phyloP scores from a whole-genome alignment of 2,113 vertebrate species.

The Carassius carassius region DNA sequence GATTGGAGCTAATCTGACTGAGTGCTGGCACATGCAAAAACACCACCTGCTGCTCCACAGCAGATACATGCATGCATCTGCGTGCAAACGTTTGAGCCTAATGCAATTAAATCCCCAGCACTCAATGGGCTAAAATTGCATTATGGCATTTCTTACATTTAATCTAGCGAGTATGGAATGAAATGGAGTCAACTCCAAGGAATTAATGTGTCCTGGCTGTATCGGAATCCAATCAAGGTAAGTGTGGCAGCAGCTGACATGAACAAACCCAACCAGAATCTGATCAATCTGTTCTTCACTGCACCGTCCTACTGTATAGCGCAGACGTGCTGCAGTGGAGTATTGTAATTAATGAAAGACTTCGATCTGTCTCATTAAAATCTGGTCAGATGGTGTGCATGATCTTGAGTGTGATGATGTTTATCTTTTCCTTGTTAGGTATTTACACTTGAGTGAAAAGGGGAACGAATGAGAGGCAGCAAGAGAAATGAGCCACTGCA shows the following conservation, averaged over 20 bases:
- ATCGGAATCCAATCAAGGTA: constrained; percentile 71
- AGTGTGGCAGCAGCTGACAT: constrained; percentile 62
- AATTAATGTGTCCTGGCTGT: constrained; percentile 71
- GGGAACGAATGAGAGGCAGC: constrained; percentile 54
- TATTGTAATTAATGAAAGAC: constrained; percentile 17
- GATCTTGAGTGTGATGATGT: constrained; percentile 11
- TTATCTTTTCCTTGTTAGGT: constrained; percentile 43
- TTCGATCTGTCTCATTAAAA: neutral
- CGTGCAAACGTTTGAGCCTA: constrained; percentile 59
- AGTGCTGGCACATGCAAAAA: constrained; percentile 68
- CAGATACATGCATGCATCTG: neutral
- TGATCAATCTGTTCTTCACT: constrained; percentile 19
- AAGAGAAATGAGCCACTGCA: constrained; percentile 67
- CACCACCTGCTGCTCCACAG: constrained; percentile 70
- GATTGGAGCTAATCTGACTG: constrained; percentile 68
- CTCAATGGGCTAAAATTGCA: constrained; percentile 68
- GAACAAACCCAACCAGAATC: constrained; percentile 34
- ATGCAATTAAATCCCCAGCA: constrained; percentile 72
- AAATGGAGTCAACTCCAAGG: constrained; percentile 70
- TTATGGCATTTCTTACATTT: constrained; percentile 70
- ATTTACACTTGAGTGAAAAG: constrained; percentile 53
- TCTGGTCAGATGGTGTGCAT: constrained; percentile 2
- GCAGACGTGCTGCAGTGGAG: neutral
- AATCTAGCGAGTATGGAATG: constrained; percentile 71
- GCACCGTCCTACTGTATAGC: neutral